phyloP scores from a whole-genome alignment of 2,797 vertebrate genomes.

The Babyrousa celebensis region DNA sequence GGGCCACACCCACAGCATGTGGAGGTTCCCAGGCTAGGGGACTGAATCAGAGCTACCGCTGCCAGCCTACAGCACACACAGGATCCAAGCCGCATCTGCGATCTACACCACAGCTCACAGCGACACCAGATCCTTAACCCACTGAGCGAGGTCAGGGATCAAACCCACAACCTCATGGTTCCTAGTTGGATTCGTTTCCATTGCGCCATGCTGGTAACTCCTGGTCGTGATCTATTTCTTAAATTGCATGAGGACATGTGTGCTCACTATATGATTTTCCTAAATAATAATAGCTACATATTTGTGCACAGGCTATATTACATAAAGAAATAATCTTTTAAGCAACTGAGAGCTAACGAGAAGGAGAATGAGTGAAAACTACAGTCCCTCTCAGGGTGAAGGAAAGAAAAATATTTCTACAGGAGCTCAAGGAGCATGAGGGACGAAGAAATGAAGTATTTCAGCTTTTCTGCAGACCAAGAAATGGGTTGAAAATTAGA shows the following conservation, averaged over 20 bases:
- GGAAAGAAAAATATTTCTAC: not conserved
- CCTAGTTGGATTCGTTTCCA: too few relatives aligned
- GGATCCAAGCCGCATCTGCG: too few relatives aligned
- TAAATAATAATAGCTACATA: not conserved
- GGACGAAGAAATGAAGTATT: not conserved
- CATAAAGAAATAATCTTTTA: not conserved
- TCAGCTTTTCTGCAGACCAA: not conserved
- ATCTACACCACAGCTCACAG: too few relatives aligned
- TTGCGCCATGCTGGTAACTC: too few relatives aligned
- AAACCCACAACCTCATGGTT: too few relatives aligned
- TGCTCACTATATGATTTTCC: not conserved
- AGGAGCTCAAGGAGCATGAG: not conserved
- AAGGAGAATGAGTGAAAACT: not conserved
- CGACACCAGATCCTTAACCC: too few relatives aligned
- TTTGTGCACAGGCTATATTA: not conserved
- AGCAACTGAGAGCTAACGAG: not conserved
- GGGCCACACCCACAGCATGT: too few relatives aligned
- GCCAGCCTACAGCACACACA: too few relatives aligned
- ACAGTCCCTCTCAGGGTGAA: not conserved
- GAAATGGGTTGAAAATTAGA: slow-evolving; percentile 9
- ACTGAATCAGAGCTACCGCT: too few relatives aligned
- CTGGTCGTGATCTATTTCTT: not conserved
- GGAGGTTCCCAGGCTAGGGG: too few relatives aligned
- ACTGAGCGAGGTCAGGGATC: too few relatives aligned
- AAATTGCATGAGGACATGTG: not conserved